Conservation (phyloP, 2,888 invertebrate genomes). For the Acrocyrtus sp. region DNA sequence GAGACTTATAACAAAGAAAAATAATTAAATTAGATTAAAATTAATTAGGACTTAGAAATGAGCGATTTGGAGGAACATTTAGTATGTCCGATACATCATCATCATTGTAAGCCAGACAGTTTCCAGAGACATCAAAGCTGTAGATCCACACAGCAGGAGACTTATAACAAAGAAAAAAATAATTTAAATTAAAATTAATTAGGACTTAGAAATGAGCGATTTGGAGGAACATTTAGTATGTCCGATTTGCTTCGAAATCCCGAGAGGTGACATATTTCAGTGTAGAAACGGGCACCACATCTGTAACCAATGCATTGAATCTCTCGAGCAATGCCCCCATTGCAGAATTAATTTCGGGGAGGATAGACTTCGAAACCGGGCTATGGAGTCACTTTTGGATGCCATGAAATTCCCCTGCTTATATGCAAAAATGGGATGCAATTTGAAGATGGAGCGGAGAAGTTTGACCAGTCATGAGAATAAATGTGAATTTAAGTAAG, state of each 20-base stretch:
- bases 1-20: no score
- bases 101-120: no score
- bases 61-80: conserved; percentile 4
- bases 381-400: conserved; percentile 24
- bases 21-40: no score
- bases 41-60: no score
- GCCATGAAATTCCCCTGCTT: conserved; percentile 3
- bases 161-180: no score
- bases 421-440: conserved; percentile 16
- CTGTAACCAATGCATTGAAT: not conserved
- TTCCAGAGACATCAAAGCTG: no score
- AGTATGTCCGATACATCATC: conserved; percentile 20
- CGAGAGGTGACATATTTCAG: conserved; percentile 8
- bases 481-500: conserved; percentile 25
- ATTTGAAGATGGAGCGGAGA: not conserved
- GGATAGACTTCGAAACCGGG: conserved; percentile 16
- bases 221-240: conserved; percentile 12
- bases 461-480: conserved; percentile 5
- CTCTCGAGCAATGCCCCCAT: conserved; percentile 13
- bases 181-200: no score
- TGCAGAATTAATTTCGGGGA: conserved; percentile 1
- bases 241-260: conserved; percentile 26
- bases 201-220: no score
- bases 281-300: conserved; percentile 30
- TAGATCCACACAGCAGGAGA: no score